Percentiles rank a stretch among this genome's conserved stretches.
phyloP scores from a whole-genome alignment of 2,797 vertebrate genomes.

The Centropyge bicolor region DNA sequence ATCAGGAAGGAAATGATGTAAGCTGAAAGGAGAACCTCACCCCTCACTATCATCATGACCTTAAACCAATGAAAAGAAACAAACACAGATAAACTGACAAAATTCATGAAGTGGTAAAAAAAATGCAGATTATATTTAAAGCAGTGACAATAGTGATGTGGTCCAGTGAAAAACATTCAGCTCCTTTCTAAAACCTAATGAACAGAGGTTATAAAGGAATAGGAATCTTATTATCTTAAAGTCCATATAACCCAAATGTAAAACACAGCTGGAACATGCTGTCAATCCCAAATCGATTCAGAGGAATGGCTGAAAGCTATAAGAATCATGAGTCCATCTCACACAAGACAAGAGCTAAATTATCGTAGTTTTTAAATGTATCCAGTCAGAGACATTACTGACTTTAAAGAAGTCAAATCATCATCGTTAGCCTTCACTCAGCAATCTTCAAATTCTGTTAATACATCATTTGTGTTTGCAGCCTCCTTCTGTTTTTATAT shows the following conservation, averaged over 20 bases:
- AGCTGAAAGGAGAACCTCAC: conserved; percentile 70
- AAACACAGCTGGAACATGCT: background rate
- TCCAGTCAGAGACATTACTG: background rate
- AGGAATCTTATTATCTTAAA: background rate
- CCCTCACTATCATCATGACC: conserved; percentile 8
- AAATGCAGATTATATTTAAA: background rate
- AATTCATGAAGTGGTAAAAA: background rate
- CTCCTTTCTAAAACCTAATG: conserved; percentile 1
- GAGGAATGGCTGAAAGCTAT: background rate
- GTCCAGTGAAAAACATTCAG: background rate
- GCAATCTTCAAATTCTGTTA: background rate
- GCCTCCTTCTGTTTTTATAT: background rate
- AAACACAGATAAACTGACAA: background rate
- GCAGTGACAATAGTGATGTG: background rate
- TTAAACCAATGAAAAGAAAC: conserved; percentile 32
- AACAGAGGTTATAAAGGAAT: background rate
- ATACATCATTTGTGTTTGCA: background rate
- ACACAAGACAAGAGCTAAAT: background rate
- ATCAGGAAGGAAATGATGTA: conserved; percentile 85
- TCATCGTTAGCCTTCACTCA: background rate
- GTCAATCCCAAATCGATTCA: background rate
- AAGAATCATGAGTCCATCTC: background rate
- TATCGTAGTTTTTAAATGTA: background rate
- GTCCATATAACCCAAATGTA: background rate
- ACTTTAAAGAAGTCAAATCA: background rate